Evolutionary conservation across 92 coral and sea anemone genomes (phyloP).

Genomic region (Heliopora coerulea): DNA sequence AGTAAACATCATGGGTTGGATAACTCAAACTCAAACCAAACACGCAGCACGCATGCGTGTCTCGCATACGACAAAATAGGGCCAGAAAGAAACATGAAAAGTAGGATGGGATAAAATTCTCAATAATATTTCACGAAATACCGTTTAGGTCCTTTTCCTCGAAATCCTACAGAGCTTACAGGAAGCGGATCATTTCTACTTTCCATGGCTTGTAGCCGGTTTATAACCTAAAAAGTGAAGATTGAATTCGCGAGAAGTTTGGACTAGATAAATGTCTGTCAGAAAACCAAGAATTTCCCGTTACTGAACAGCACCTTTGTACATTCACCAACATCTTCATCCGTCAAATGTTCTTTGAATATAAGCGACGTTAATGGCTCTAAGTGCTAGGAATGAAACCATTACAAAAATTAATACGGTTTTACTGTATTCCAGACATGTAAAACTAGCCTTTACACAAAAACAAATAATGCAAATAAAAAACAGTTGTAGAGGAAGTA

Average conservation of each 20-base stretch:
- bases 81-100: neutral
- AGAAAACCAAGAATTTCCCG: too few relatives aligned
- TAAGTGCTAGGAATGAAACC: conserved; percentile 48
- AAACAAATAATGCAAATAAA: too few relatives aligned
- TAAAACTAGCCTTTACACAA: too few relatives aligned
- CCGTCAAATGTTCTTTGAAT: conserved; percentile 81
- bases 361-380: conserved; percentile 79
- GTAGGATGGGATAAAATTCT: neutral
- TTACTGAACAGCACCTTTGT: conserved; percentile 51
- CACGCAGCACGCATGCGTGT: too few relatives aligned
- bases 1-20: too few relatives aligned
- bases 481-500: neutral
- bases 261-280: too few relatives aligned
- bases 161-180: conserved; percentile 74
- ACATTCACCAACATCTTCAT: conserved; percentile 79
- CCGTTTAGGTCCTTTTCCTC: conserved; percentile 98
- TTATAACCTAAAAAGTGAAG: conserved; percentile 77
- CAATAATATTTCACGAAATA: conserved; percentile 6
- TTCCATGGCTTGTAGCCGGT: conserved; percentile 93
- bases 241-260: too few relatives aligned
- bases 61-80: too few relatives aligned
- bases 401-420: neutral
- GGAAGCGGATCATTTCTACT: conserved; percentile 93
- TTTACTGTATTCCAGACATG: too few relatives aligned
- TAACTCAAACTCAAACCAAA: too few relatives aligned